Conservation (phyloP, 2,888 invertebrate species). For the Agapostemon virescens region DNA sequence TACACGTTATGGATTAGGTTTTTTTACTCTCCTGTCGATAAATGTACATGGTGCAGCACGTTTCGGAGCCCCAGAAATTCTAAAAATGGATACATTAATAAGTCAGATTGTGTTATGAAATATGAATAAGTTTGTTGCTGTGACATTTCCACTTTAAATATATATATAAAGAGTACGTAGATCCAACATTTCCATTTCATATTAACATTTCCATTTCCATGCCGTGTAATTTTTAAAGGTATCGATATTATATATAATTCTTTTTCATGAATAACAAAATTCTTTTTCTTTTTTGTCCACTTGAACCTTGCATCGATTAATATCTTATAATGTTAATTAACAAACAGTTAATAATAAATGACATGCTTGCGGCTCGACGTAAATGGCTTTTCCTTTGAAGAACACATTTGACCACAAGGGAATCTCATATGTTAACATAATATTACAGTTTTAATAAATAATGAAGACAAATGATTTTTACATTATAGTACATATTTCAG, state of each 20-base stretch:
- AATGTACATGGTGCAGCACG: background rate
- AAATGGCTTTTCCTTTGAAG: background rate
- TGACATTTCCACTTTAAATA: background rate
- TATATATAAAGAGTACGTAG: background rate
- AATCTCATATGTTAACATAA: too few species aligned
- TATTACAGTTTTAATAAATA: background rate
- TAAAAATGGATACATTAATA: background rate
- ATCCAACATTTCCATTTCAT: background rate
- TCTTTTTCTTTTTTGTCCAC: background rate
- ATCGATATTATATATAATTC: background rate
- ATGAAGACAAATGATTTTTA: background rate
- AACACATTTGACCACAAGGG: background rate
- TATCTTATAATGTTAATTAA: background rate
- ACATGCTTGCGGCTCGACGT: background rate
- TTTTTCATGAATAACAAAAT: background rate
- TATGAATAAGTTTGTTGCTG: background rate
- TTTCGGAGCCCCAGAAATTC: background rate
- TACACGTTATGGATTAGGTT: background rate
- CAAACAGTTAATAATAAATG: background rate
- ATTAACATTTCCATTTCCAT: background rate
- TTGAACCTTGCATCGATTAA: background rate
- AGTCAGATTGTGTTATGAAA: background rate
- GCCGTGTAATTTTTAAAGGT: background rate
- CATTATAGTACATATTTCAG: too few species aligned
- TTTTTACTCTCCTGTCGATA: background rate